Evolutionary conservation across 2,888 invertebrate species (phyloP).

Genomic region (Cephus spinipes): DNA sequence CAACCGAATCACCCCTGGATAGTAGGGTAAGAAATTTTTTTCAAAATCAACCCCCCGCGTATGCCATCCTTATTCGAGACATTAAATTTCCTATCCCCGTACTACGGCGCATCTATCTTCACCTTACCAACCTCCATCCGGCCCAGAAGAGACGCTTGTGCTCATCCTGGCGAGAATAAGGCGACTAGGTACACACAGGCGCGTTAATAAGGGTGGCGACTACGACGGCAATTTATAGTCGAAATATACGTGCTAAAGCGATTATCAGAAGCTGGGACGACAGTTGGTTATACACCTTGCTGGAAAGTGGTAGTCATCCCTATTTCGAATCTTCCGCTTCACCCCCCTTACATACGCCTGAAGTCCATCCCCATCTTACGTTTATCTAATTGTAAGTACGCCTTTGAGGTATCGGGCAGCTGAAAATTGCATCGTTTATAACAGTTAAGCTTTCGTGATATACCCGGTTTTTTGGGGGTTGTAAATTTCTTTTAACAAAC

Average conservation of each 20-base stretch:
- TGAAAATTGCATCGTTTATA: neutral
- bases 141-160: neutral
- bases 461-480: neutral
- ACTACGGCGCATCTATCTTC: neutral
- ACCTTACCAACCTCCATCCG: neutral
- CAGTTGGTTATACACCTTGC: neutral
- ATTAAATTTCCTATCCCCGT: neutral
- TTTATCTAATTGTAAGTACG: neutral
- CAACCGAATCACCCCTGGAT: neutral
- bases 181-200: neutral
- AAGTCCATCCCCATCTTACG: neutral
- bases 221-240: neutral
- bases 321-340: neutral
- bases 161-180: neutral
- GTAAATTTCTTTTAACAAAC: too few relatives aligned
- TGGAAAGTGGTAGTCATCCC: neutral
- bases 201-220: neutral
- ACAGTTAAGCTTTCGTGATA: neutral
- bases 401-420: neutral
- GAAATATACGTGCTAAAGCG: neutral
- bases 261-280: neutral
- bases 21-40: neutral
- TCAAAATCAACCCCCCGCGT: neutral
- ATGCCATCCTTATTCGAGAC: neutral
- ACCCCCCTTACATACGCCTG: neutral